A percentile compares a stretch with the other conserved stretches of the same genome.
These are phyloP conservation scores for Pyxicephalus adspersus DNA, from an alignment of 2,113 vertebrate species.

Conservation along the genomic window DNA sequence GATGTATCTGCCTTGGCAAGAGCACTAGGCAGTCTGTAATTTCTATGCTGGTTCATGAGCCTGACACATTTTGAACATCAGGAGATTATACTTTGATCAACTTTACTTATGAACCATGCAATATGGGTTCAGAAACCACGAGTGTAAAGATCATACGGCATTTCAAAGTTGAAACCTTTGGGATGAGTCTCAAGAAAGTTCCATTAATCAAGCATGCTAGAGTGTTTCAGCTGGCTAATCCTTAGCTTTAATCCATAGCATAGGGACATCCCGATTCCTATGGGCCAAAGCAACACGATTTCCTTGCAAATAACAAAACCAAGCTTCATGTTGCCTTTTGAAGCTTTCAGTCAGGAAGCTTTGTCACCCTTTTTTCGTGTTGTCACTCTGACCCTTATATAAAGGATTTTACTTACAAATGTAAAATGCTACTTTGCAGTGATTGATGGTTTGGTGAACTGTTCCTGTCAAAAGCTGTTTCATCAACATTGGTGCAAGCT, in stretches of 20 bases:
- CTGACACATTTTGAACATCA: constrained; percentile 23
- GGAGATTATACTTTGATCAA: constrained; percentile 41
- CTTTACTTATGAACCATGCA: constrained; percentile 38
- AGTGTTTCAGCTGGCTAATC: constrained; percentile 37
- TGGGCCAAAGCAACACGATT: constrained; percentile 10
- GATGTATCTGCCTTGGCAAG: not conserved
- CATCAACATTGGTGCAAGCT: constrained; percentile 18
- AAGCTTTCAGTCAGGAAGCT: constrained; percentile 14
- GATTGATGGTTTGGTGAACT: constrained; percentile 44
- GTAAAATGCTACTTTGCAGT: constrained; percentile 37
- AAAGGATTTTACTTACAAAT: constrained; percentile 49
- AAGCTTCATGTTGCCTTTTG: constrained; percentile 8
- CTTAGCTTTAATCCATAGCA: constrained; percentile 16
- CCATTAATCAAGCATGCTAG: constrained; percentile 32
- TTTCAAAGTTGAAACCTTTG: constrained; percentile 39
- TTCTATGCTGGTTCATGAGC: not conserved
- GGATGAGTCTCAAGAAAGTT: constrained; percentile 19
- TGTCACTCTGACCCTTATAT: constrained; percentile 27
- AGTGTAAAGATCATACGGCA: constrained; percentile 40
- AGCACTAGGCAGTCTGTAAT: constrained; percentile 20
- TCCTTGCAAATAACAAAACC: not conserved
- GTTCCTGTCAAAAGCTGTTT: constrained; percentile 32
- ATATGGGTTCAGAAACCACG: constrained; percentile 31
- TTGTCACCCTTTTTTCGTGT: constrained; percentile 23
- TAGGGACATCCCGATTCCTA: not conserved